phyloP scores from a whole-genome alignment of 2,113 vertebrate genomes.

The Rhinolophus sinicus region DNA sequence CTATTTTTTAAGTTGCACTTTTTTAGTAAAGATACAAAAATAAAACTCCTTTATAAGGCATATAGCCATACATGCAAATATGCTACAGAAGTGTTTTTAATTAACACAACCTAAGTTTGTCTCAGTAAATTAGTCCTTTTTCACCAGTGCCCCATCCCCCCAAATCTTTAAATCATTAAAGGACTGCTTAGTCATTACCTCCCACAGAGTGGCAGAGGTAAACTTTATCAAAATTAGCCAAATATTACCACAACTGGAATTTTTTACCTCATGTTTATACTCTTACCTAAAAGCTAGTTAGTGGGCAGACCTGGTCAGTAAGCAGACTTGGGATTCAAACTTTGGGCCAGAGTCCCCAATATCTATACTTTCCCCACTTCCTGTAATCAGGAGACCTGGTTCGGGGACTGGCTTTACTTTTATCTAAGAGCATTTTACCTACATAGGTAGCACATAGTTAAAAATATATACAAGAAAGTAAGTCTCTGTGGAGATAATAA shows the following conservation, averaged over 20 bases:
- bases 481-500: neutral
- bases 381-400: neutral
- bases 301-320: neutral
- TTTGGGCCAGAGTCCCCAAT: neutral
- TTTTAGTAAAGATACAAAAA: neutral
- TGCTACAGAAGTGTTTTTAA: neutral
- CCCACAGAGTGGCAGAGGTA: neutral
- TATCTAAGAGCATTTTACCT: neutral
- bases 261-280: neutral
- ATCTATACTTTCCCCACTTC: neutral
- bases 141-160: neutral
- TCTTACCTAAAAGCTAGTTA: neutral
- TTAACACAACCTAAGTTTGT: neutral
- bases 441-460: neutral
- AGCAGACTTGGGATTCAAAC: neutral
- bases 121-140: neutral
- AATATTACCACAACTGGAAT: neutral
- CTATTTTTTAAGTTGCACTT: neutral
- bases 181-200: neutral
- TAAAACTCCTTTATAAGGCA: neutral
- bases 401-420: neutral
- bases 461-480: neutral
- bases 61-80: conserved; percentile 7
- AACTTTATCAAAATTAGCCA: neutral
- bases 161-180: neutral